Base-by-base conservation (phyloP, 2,888 invertebrate species). In the Anthophora plumipes region DNA sequence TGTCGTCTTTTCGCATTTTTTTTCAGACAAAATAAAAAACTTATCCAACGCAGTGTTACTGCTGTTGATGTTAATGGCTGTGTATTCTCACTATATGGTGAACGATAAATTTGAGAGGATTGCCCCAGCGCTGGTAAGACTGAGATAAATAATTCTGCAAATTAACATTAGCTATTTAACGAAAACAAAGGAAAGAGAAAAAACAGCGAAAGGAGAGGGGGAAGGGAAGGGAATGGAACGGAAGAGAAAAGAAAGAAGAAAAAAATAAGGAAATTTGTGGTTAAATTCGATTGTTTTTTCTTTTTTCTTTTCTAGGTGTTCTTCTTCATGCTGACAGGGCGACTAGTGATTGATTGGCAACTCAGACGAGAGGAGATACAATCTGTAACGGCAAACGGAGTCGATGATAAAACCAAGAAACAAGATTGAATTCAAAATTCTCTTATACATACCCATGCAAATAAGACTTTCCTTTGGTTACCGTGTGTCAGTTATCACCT, bases 61-160 rank as follows among this genome's bases (percentile, higher is more conserved):
- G 55, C 85, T 97, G 68, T 94, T 98, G 84, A 98, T 98, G 96
- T 92, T 98, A 82, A 95, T 98, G 94, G 98, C 98, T 48, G 97
- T 98, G 72, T 98, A 99, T 93, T 98, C 98, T 17, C 98, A 98
- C 93, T 96, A 97, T 91, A 97, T 97, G 96, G 97, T 98, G 46
- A 97, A 97, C 69, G 98, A 98, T 93, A 98, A 98, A 86, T 97
- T 98, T 93, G 98, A 98, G 93, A 95, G 98, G 88, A 97, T 97
- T 70, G 98, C 98, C 17, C 98, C 98, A 0, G 97, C 98, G 73
- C 94, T 98, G 91, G 98, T 98, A 85, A 92, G 92, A 6, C 22
- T 46, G 31, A 20, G 20, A 22, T 0, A 4, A 9, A 25, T 4
- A 31, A 31, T 31, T 31, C 31, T 31, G 2, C 1, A 31, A 31